Evolutionary conservation across 2,797 vertebrate genomes (phyloP).

Genomic region (Sarcophilus harrisii): DNA sequence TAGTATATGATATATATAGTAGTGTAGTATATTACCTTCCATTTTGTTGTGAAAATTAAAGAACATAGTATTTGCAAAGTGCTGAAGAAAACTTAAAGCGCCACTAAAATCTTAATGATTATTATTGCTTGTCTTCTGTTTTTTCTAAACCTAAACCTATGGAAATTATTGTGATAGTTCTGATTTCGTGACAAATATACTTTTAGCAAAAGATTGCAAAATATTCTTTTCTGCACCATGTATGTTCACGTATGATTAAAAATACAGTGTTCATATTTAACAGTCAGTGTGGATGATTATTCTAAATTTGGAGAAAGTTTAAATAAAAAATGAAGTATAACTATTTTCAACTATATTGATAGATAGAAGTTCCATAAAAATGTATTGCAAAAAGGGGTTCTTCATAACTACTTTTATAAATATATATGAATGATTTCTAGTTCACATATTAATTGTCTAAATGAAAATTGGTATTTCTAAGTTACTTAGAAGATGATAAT

Average conservation of each 20-base stretch:
- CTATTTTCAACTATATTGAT: neutral
- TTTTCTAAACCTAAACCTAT: neutral
- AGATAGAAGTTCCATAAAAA: neutral
- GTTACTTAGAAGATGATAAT: conserved; percentile 21
- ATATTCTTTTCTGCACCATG: neutral
- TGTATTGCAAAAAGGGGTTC: neutral
- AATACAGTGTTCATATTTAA: neutral
- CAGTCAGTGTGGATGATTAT: neutral
- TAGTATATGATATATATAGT: too few relatives aligned
- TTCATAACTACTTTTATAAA: neutral
- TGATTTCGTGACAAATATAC: neutral
- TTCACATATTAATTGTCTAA: neutral
- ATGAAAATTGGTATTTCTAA: conserved; percentile 1
- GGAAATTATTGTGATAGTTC: neutral
- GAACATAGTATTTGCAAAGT: neutral
- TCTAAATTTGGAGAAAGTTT: neutral
- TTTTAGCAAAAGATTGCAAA: neutral
- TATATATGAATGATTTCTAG: neutral
- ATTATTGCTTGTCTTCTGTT: neutral
- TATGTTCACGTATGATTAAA: neutral
- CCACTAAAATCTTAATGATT: neutral
- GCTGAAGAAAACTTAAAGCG: neutral
- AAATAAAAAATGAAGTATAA: neutral
- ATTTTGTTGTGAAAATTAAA: neutral
- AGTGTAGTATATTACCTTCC: too few relatives aligned